Base-by-base conservation (phyloP, 2,888 invertebrate species). In the Therioaphis trifolii region DNA sequence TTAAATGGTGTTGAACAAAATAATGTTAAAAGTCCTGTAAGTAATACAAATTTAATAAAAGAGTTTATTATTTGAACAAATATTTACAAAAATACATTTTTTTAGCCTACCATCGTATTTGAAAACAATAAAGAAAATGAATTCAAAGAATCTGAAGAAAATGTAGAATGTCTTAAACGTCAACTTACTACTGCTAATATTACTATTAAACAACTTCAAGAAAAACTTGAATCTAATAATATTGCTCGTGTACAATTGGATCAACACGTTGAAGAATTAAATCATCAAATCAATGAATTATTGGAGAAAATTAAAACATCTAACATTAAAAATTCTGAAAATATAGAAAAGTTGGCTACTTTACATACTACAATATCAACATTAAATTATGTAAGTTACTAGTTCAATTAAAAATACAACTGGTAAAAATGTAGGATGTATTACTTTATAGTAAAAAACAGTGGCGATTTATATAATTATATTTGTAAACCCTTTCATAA, bases 221-320 rank as follows among this genome's bases (percentile, higher is more conserved):
- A 74, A 0, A 82, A 82, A 74, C 82, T 82, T 40, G 82, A 82
- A 63, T 61, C 63, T 49, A 66, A 82, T 52, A 74, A 9, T 63
- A 35, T 49, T 63, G 46, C 74, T 63, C 72, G 49, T 74, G n/a
- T 9, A 0, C 24, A 49, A 24, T 49, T 82, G 2, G 82, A 74
- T 15, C 61, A 82, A 66, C 82, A 82, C 66, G 40, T 82, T 35
- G 49, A 82, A 66, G 63, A 9, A 14, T 82, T 82, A 66, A 82
- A 82, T 40, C 18, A n/a, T 29, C 82, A 82, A 82, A 82, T 82
- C 52, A 18, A 74, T 66, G 63, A 82, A n/a, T 40, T 82, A 52
- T 52, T 74, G 1, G 18, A 52, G n/a, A 82, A 82, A 40, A n/a
- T 66, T 24, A 82, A 82, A 52, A 2, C 12, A 0, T 49, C 74